These are phyloP conservation scores for Aptenodytes patagonicus DNA, from an alignment of 2,113 vertebrate species.

Conservation along the genomic window DNA sequence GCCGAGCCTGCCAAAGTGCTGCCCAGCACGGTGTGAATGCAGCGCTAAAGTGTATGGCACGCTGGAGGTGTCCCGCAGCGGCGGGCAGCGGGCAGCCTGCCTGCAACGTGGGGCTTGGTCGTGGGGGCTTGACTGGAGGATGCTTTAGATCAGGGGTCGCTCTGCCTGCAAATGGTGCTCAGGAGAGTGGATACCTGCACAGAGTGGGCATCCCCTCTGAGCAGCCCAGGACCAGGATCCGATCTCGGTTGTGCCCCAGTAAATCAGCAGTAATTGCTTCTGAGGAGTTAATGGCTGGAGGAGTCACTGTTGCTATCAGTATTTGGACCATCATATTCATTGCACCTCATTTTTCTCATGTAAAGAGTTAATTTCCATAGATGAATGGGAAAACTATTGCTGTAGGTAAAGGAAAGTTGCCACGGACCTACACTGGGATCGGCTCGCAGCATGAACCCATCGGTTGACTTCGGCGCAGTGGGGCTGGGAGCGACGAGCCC, in stretches of 20 bases:
- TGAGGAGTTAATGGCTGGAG: background rate
- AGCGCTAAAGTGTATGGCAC: background rate
- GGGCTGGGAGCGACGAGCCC: background rate
- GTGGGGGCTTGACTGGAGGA: background rate
- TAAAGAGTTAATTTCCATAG: background rate
- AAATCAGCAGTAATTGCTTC: background rate
- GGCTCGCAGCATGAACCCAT: fast-evolving
- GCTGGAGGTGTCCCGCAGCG: background rate
- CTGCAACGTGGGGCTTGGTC: fast-evolving
- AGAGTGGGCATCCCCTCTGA: background rate
- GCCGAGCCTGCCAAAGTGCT: background rate
- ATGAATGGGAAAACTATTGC: background rate
- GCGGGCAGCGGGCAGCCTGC: background rate
- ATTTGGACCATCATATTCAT: background rate
- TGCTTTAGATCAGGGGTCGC: background rate
- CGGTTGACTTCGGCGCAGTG: fast-evolving
- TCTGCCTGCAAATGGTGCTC: background rate
- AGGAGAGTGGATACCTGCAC: background rate
- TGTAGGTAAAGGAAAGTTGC: background rate
- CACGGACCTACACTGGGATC: fast-evolving
- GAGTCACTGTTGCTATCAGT: background rate
- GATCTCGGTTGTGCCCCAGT: background rate
- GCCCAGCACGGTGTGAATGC: fast-evolving
- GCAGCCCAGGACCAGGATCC: background rate
- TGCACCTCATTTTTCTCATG: background rate